These are phyloP conservation scores for Meiosimyza decipiens DNA, from an alignment of 2,888 invertebrate species.

Conservation along the genomic window DNA sequence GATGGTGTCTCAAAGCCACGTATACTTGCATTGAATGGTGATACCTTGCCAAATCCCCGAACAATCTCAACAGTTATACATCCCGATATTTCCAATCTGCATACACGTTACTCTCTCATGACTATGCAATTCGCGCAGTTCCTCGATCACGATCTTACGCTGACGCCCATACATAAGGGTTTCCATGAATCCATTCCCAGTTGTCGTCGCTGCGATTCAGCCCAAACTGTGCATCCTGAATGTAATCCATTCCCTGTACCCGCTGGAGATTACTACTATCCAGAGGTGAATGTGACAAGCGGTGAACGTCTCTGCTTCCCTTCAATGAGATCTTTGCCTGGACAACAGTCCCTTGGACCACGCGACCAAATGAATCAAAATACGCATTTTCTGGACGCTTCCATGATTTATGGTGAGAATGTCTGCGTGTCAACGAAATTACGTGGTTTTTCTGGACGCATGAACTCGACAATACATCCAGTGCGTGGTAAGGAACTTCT, in stretches of 20 bases:
- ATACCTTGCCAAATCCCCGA: conserved; percentile 85
- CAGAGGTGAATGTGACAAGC: conserved; percentile 84
- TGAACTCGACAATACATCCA: conserved; percentile 84
- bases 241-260: conserved; percentile 94
- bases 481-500: conserved; percentile 81
- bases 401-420: conserved; percentile 91
- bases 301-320: conserved; percentile 91
- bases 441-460: conserved; percentile 81
- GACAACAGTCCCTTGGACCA: conserved; percentile 87
- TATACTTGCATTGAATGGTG: conserved; percentile 78
- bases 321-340: conserved; percentile 93
- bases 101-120: conserved; percentile 89
- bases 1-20: conserved; percentile 89
- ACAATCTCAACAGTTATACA: conserved; percentile 89
- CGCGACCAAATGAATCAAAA: conserved; percentile 95
- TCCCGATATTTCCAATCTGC: conserved; percentile 90
- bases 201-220: conserved; percentile 89
- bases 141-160: conserved; percentile 92
- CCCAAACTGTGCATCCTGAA: conserved; percentile 89
- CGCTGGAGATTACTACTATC: conserved; percentile 88
- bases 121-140: conserved; percentile 96
- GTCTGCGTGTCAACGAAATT: conserved; percentile 81
- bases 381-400: conserved; percentile 88
- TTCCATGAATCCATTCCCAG: conserved; percentile 91
- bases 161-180: conserved; percentile 93